Evolutionary conservation across 2,113 vertebrate genomes (phyloP).

Genomic region (Scophthalmus maximus): DNA sequence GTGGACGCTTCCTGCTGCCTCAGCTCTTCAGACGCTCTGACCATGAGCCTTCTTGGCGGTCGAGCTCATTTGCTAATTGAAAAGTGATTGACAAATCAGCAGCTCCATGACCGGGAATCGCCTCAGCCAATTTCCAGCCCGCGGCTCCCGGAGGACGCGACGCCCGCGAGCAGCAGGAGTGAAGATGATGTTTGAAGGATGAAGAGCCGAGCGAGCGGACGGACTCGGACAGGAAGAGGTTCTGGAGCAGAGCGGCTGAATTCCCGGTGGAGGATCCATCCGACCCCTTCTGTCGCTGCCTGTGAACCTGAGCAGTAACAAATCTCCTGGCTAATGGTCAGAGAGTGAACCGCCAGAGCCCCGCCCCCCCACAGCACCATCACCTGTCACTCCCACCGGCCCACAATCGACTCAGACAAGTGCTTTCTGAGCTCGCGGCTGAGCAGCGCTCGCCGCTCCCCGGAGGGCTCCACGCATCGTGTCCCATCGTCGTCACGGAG

Average conservation of each 20-base stretch:
- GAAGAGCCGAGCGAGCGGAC: constrained; percentile 20
- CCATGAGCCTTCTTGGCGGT: constrained; percentile 25
- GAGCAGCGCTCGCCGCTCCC: constrained; percentile 44
- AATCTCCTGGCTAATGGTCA: constrained; percentile 72
- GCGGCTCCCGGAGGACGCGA: constrained; percentile 6
- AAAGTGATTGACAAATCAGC: constrained; percentile 74
- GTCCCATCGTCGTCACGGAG: constrained; percentile 50
- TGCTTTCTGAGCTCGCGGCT: constrained; percentile 57
- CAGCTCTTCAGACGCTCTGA: constrained; percentile 57
- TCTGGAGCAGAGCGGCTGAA: too few relatives aligned
- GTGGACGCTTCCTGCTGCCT: constrained; percentile 40
- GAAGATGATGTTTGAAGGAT: constrained; percentile 36
- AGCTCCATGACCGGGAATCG: constrained; percentile 67
- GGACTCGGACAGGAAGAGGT: too few relatives aligned
- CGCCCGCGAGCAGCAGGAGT: background rate
- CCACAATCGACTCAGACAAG: constrained; percentile 72
- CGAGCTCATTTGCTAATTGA: constrained; percentile 77
- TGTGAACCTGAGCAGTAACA: constrained; percentile 73
- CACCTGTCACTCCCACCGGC: constrained; percentile 60
- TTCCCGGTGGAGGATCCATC: constrained; percentile 54
- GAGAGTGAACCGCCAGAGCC: constrained; percentile 66
- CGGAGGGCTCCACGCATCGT: constrained; percentile 29
- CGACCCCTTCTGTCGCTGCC: constrained; percentile 63
- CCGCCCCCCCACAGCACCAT: constrained; percentile 19
- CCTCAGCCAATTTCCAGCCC: constrained; percentile 54